Evolutionary conservation across 1,140 invertebrate genomes (phyloP), one percentile per base, ranked within the genome.

Genomic region (Bombus huntii): DNA sequence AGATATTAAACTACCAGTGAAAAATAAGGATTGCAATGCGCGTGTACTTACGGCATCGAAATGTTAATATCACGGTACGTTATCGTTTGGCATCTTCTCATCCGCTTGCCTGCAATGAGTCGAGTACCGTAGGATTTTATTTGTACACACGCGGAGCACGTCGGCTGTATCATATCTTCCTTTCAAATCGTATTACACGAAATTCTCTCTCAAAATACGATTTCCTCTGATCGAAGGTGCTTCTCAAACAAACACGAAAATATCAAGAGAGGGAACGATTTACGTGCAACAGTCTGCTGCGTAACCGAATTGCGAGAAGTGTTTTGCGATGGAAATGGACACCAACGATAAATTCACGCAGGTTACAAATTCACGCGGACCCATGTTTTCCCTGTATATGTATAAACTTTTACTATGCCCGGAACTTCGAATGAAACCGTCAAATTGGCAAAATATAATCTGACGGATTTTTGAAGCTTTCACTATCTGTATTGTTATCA

Each of bases 181-280:
- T 37, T 53, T 53, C 42, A 70, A 80, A 80, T 80, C 78, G 78
- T 39, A 70, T 80, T 80, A 80, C 78, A 37, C 65, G 47, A 68
- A 68, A 68, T 68, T 80, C 65, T 44, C 78, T 53, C 39, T 80
- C 25, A 53, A 80, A 80, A 80, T 47, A 70, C 65, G 65, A 70
- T 70, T 53, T 53, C 13, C 65, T 34, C 25, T 34, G 78, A n/a
- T 80, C 44, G 42, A 39, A 47, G 78, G n/a, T 53, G 25, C 44
- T 53, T 37, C 31, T 53, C 34, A 53, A 80, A 44, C 47, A 80
- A 80, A 80, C 65, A 8, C 6, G 34, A 80, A 80, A 68, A 44
- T 47, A 80, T 70, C 44, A 37, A 70, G 34, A 28, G 39, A 68
- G 65, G 5, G 13, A 68, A n/a, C 31, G 42, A 28, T 68, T 68